These are phyloP conservation scores for Neolamprologus caudopunctatus DNA, from an alignment of 2,113 vertebrate genomes.

Conservation along the genomic window DNA sequence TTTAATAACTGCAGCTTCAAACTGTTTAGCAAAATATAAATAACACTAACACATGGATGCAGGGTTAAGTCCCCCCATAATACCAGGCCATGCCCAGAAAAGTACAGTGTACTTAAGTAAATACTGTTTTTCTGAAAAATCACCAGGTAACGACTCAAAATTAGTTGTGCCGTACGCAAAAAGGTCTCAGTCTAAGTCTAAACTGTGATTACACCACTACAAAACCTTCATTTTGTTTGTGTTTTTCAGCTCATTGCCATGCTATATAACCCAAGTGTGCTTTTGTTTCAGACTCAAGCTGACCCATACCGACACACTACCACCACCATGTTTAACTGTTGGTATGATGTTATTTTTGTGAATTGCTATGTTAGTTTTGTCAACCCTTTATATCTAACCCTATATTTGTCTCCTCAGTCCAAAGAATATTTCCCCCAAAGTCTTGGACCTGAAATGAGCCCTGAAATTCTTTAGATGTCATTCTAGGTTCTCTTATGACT, in stretches of 20 bases:
- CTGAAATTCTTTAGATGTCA: neutral
- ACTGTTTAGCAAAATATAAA: neutral
- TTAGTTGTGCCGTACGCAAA: neutral
- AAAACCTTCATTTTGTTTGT: neutral
- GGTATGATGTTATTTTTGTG: neutral
- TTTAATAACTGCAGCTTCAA: neutral
- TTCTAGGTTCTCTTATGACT: neutral
- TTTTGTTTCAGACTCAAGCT: neutral
- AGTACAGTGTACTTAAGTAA: neutral
- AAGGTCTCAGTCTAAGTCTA: neutral
- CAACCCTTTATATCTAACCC: neutral
- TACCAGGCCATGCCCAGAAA: neutral
- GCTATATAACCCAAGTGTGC: neutral
- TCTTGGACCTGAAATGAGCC: neutral
- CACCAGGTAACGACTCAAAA: neutral
- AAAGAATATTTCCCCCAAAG: neutral
- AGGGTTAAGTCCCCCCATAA: neutral
- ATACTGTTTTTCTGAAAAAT: neutral
- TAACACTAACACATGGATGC: neutral
- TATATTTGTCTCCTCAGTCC: neutral
- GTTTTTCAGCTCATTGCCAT: neutral
- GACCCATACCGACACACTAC: neutral
- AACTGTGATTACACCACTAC: neutral
- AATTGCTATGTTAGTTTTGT: neutral
- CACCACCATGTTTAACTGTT: neutral